Base-by-base conservation (phyloP, 2,797 vertebrate species). In the Myotis daubentonii region DNA sequence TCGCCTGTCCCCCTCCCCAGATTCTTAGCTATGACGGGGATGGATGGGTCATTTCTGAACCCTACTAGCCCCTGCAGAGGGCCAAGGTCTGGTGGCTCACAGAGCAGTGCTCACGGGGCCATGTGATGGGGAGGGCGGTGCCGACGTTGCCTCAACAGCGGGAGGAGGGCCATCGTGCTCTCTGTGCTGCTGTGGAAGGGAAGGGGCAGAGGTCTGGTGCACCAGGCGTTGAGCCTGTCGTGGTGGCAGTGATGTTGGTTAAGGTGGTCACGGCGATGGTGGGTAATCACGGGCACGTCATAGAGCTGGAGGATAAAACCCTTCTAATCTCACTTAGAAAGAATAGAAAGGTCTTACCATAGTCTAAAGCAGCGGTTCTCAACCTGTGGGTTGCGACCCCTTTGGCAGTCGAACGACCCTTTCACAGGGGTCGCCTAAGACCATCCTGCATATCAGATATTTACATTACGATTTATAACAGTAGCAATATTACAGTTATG, bases 151-250 rank as follows among this genome's bases (percentile, higher is more conserved):
- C 57, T 17, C 4, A 3, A 0, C 2, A 15, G 44, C 0, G 0
- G 41, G 36, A 33, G 8, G 68, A 57, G 53, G 82, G 47, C 8
- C 0, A 11, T 22, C 72, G 16, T 17, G 30, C 44, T 3, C 7
- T 82, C 33, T 10, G 1, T 6, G 38, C 7, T 60, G 30, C 66
- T 0, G 3, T 8, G 53, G 66, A 2, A 13, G 65, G 41, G 92
- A 57, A 55, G 53, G 36, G 0, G 2, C 5, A 22, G 57, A 12
- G 36, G 17, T 44, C 1, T 13, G 8, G 16, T 5, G 41, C 78
- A 22, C 66, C 22, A 0, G 60, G 47, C 0, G 11, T 3, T 7
- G 0, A 62, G 23, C 41, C 17, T 5, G 11, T 0, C 1, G n/a
- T 1, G 22, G 23, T 15, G 62, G 95, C 19, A 38, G 19, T 57